Evolutionary conservation across 2,797 vertebrate genomes (phyloP).

Genomic region (Masticophis lateralis): DNA sequence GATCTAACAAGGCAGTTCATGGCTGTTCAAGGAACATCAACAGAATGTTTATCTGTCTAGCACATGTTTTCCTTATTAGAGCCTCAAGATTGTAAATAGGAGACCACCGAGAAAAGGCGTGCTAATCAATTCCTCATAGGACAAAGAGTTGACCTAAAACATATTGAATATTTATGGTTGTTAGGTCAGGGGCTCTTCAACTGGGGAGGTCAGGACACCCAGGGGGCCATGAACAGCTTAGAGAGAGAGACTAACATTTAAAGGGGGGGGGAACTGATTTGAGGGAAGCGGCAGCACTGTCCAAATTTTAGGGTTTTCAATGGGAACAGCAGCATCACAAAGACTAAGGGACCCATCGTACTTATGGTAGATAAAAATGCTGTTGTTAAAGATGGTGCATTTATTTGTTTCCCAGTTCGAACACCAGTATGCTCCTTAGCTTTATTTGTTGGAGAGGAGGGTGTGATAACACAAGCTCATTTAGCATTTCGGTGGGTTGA

Average conservation of each 20-base stretch:
- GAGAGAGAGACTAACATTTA: not conserved
- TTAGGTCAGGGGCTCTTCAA: not conserved
- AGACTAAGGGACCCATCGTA: not conserved
- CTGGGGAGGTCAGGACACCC: not conserved
- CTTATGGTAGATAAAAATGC: not conserved
- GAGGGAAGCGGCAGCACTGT: not conserved
- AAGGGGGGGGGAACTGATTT: not conserved
- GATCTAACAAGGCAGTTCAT: not conserved
- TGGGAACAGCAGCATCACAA: not conserved
- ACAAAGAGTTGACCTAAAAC: not conserved
- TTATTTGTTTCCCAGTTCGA: not conserved
- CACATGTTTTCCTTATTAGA: not conserved
- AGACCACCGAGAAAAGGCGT: not conserved
- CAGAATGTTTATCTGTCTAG: not conserved
- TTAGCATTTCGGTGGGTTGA: not conserved
- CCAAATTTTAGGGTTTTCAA: not conserved
- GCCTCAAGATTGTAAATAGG: not conserved
- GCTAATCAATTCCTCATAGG: not conserved
- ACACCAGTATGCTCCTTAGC: not conserved
- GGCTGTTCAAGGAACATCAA: not conserved
- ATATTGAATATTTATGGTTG: not conserved
- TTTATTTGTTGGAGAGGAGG: not conserved
- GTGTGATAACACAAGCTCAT: not conserved
- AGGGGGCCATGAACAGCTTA: not conserved
- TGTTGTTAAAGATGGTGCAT: not conserved